Evolutionary conservation across 2,113 vertebrate genomes (phyloP).

Genomic region (Rhinolophus sinicus): DNA sequence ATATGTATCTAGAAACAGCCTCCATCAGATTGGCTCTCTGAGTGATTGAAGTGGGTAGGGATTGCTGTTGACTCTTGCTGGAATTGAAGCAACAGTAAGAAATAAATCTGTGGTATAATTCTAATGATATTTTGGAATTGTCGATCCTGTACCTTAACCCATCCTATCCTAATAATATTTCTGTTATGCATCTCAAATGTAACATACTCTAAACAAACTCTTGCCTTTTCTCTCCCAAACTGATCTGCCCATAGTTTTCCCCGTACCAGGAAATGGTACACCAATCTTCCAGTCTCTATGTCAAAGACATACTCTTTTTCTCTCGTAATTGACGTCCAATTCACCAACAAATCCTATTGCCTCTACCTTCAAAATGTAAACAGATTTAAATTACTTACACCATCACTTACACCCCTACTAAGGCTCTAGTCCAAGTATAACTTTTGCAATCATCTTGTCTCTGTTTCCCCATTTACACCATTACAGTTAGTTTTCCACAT

Average conservation of each 20-base stretch:
- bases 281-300: background rate
- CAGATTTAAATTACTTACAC: background rate
- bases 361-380: background rate
- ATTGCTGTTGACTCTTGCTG: background rate
- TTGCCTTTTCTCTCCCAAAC: background rate
- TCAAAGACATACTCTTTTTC: background rate
- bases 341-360: background rate
- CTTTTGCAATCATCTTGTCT: background rate
- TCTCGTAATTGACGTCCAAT: background rate
- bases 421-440: background rate
- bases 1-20: background rate
- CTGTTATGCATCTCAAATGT: background rate
- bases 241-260: background rate
- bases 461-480: background rate
- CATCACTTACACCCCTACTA: background rate
- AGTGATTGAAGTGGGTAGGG: background rate
- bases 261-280: background rate
- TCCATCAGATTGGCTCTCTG: background rate
- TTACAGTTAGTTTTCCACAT: background rate
- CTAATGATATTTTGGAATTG: background rate
- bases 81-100: background rate
- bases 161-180: background rate
- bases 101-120: background rate
- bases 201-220: background rate
- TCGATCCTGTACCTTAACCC: background rate